Conservation (phyloP, 2,113 vertebrate species). For the Oreochromis spilurus region DNA sequence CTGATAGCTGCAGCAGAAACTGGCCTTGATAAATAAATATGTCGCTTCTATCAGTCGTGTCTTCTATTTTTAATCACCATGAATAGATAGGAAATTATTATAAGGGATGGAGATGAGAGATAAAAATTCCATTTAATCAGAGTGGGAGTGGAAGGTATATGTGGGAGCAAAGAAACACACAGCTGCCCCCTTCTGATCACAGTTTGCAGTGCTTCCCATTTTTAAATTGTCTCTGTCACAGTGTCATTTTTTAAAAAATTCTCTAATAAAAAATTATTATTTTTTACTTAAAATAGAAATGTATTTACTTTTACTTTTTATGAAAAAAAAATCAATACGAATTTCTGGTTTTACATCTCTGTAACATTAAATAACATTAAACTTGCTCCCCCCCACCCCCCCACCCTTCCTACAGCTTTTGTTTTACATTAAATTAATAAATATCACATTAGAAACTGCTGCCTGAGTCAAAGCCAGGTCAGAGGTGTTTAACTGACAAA, state of each 20-base stretch:
- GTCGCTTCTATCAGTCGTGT: background rate
- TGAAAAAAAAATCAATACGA: background rate
- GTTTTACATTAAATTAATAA: background rate
- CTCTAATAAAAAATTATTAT: background rate
- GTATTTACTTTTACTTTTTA: background rate
- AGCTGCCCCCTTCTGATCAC: background rate
- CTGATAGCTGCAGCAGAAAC: background rate
- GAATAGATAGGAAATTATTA: constrained; percentile 1
- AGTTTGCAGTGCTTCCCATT: background rate
- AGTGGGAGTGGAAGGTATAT: background rate
- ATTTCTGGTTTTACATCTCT: background rate
- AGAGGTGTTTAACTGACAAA: background rate
- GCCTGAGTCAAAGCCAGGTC: background rate
- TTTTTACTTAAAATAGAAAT: background rate
- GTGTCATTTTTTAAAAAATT: background rate
- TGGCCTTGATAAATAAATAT: background rate
- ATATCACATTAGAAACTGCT: background rate
- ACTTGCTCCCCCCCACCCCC: accelerated
- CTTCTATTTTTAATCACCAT: background rate
- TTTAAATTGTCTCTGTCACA: background rate
- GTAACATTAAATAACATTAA: background rate
- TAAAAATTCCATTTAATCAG: background rate
- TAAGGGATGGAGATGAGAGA: background rate
- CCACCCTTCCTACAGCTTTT: accelerated
- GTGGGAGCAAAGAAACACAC: background rate